Evolutionary conservation across 1,140 invertebrate genomes (phyloP), one percentile per base, ranked within the genome.

Genomic region (Neelides sp.): DNA sequence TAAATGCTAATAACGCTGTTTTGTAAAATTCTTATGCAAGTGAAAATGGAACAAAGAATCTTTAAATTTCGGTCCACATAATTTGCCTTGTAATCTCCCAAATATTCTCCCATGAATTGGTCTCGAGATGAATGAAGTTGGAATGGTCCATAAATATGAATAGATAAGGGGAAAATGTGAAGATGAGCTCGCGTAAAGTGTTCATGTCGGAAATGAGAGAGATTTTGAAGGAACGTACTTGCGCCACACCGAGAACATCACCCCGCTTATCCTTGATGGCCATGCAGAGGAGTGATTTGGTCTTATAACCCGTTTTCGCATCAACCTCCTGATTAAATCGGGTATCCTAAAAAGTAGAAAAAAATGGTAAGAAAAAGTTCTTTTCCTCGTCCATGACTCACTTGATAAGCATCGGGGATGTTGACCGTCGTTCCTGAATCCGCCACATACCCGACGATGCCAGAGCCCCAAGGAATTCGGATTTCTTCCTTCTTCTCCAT

Each of bases 321-420:
- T 97, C 92, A 62, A 96, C 85, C 66, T 91, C 84, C 65, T 85
- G 80, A 73, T 92, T 94, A 69, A 95, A 96, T 52, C 88, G 75
- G 45, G 79, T 73, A 65, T 92, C 87, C 85, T 90, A 67, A 20
- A 73, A 75, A 62, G 68, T 67, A 61, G 45, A 57, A 55, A 41
- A 46, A 57, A 58, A 24, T 12, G 23, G 12, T 22, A 27, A 12
- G 7, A 43, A 12, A 43, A 20, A 17, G 17, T 23, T 19, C 4
- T 7, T 5, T 20, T 23, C 4, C 13, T 23, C 13, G 13, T 43
- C 41, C 8, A 20, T 24, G 15, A 68, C 73, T 71, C 69, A 88
- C 90, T 80, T 89, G 78, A 69, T 96, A 96, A 41, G 90, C 91
- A 70, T 96, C 89, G 10, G 88, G 85, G 68, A 95, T 94, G 70